phyloP scores from a whole-genome alignment of 2,113 vertebrate genomes.

The Geococcyx californianus region DNA sequence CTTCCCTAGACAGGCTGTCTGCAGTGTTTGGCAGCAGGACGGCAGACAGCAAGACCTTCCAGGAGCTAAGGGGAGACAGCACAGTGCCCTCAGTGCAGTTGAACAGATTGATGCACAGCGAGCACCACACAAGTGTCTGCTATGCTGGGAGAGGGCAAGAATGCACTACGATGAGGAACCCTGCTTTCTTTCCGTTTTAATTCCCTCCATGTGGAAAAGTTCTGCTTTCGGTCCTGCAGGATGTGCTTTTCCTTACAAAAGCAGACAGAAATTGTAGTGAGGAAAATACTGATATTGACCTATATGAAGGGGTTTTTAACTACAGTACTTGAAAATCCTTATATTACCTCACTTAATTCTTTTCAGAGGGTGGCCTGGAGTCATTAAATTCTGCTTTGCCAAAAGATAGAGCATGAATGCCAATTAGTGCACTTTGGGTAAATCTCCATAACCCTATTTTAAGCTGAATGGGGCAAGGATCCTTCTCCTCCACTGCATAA shows the following conservation, averaged over 20 bases:
- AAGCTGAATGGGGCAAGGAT: neutral
- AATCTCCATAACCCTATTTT: neutral
- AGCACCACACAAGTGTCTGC: neutral
- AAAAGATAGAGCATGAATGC: neutral
- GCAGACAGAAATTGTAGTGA: neutral
- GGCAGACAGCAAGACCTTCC: neutral
- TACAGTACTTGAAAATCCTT: conserved; percentile 20
- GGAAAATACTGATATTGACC: neutral
- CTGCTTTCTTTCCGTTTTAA: neutral
- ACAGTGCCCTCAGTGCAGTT: fast-evolving
- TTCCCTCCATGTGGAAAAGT: neutral
- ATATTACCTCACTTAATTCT: neutral
- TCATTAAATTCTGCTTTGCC: neutral
- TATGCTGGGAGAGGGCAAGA: neutral
- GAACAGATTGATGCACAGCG: fast-evolving
- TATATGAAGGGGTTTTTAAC: neutral
- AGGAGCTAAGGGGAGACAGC: neutral
- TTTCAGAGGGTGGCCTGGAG: neutral
- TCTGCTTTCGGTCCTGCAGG: neutral
- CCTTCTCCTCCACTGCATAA: neutral
- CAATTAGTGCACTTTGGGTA: neutral
- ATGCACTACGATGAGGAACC: neutral
- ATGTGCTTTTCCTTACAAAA: neutral
- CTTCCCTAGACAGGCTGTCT: neutral
- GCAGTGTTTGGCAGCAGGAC: neutral